These are phyloP conservation scores for Diplodus puntazzo DNA, from an alignment of 2,797 vertebrate genomes.

Conservation along the genomic window DNA sequence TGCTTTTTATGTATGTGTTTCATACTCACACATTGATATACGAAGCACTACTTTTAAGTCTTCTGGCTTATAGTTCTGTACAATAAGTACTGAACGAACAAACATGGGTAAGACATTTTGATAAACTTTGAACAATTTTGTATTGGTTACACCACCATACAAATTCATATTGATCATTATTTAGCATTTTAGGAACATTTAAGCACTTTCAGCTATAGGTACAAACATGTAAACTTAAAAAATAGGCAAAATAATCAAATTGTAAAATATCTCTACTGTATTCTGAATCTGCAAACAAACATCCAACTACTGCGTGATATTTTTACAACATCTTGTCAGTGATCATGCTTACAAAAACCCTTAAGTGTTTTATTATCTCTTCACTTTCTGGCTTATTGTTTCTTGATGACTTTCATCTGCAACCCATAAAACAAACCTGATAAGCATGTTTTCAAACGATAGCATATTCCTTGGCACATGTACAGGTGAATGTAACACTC, in stretches of 20 bases:
- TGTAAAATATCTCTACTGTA: not conserved
- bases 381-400: not conserved
- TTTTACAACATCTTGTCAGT: not conserved
- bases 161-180: not conserved
- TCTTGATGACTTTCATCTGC: not conserved
- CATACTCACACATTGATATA: not conserved
- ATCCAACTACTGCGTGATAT: not conserved
- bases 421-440: not conserved
- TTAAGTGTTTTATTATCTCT: conserved; percentile 11
- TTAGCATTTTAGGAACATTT: not conserved
- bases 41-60: not conserved
- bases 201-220: not conserved
- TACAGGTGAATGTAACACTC: not conserved
- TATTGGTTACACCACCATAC: not conserved
- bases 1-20: not conserved
- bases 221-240: not conserved
- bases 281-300: not conserved
- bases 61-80: not conserved
- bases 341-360: not conserved
- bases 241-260: not conserved
- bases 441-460: not conserved
- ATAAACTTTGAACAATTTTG: not conserved
- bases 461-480: too few relatives aligned
- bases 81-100: not conserved
- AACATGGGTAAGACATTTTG: not conserved